Evolutionary conservation across 64 coral and sea anemone genomes (phyloP).

Genomic region (Porites australiensis): DNA sequence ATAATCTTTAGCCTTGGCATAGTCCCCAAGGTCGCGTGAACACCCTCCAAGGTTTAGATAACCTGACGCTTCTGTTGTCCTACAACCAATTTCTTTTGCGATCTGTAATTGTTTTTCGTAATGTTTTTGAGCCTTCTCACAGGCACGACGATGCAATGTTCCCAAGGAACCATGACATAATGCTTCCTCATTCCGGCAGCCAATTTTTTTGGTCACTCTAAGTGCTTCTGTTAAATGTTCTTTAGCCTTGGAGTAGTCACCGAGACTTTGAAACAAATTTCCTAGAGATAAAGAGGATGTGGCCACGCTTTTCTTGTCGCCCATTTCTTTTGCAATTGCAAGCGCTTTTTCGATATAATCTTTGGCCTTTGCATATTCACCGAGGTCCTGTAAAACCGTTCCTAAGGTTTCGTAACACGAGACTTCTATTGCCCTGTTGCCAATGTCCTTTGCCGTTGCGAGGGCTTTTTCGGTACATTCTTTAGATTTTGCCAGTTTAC

Average conservation of each 20-base stretch:
- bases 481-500: too few species aligned
- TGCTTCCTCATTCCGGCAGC: too few species aligned
- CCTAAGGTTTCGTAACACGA: not conserved
- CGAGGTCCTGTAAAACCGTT: not conserved
- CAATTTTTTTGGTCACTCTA: too few species aligned
- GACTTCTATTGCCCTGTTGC: not conserved
- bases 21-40: not conserved
- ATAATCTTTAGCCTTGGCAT: not conserved
- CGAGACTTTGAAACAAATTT: not conserved
- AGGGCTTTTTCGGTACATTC: too few species aligned
- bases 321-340: constrained; percentile 2
- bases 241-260: not conserved
- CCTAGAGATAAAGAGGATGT: not conserved
- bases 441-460: not conserved
- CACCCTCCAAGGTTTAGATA: not conserved
- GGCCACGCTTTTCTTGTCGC: too few species aligned
- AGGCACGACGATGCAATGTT: too few species aligned
- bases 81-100: not conserved
- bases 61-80: not conserved
- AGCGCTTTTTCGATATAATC: not conserved
- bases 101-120: not conserved
- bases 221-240: not conserved
- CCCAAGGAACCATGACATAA: too few species aligned
- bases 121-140: too few species aligned
- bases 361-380: not conserved